Conservation (phyloP, 2,113 vertebrate genomes). For the Bettongia penicillata region DNA sequence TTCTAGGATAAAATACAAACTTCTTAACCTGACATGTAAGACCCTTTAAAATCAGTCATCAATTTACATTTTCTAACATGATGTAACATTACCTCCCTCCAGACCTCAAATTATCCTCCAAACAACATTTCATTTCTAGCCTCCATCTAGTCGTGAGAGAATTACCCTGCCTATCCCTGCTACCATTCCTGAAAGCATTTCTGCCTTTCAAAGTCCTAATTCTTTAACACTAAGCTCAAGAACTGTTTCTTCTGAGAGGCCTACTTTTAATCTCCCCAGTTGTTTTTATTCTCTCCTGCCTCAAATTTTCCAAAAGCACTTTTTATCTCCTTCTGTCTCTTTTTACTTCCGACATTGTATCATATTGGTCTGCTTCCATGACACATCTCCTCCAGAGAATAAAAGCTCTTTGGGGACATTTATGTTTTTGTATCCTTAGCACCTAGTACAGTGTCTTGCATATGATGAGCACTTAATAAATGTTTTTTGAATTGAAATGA, state of each 20-base stretch:
- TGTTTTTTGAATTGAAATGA: not conserved
- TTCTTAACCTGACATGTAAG: not conserved
- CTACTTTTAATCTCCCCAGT: not conserved
- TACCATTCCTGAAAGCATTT: not conserved
- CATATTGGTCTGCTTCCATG: not conserved
- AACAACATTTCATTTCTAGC: not conserved
- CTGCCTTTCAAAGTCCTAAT: not conserved
- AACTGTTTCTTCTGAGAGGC: not conserved
- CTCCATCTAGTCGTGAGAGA: not conserved
- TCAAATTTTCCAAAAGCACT: not conserved
- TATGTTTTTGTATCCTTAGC: not conserved
- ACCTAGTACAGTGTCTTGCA: not conserved
- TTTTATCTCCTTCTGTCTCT: not conserved
- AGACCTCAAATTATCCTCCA: not conserved
- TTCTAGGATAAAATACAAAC: not conserved
- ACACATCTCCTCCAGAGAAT: not conserved
- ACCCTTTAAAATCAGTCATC: not conserved
- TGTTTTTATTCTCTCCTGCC: not conserved
- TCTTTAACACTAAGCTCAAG: not conserved
- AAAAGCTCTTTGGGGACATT: not conserved
- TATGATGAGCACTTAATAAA: not conserved
- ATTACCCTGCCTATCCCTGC: not conserved
- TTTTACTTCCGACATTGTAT: not conserved
- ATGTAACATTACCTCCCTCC: not conserved
- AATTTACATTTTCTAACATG: not conserved